Conservation (phyloP, 2,113 vertebrate genomes). For the Spizaetus ornatus region DNA sequence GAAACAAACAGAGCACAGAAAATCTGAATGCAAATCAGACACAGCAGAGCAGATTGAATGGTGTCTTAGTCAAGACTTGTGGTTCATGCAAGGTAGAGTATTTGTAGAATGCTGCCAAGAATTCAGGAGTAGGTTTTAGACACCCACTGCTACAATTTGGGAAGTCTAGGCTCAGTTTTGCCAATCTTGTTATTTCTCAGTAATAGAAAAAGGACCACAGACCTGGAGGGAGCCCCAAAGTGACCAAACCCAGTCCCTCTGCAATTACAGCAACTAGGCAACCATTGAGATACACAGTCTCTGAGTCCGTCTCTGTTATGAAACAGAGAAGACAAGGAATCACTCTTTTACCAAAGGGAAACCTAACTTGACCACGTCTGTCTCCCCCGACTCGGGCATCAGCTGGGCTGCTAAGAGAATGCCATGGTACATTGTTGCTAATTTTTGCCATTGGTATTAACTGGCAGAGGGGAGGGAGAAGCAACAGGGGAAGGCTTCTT, state of each 20-base stretch:
- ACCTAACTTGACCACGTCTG: neutral
- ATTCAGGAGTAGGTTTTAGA: neutral
- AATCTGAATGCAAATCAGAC: neutral
- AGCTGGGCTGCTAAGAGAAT: neutral
- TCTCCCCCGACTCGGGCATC: neutral
- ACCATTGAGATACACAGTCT: neutral
- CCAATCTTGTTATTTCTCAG: neutral
- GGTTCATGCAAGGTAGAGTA: neutral
- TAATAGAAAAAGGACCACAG: neutral
- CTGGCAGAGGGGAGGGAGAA: neutral
- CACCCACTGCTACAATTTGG: neutral
- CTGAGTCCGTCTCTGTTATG: neutral
- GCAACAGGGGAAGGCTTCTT: neutral
- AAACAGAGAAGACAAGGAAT: neutral
- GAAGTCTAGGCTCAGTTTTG: neutral
- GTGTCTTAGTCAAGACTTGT: neutral
- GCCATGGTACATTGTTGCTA: neutral
- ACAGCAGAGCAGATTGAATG: neutral
- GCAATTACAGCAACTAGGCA: neutral
- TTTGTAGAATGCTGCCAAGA: neutral
- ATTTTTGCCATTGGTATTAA: neutral
- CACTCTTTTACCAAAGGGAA: neutral
- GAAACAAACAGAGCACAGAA: neutral
- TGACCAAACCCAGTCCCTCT: neutral
- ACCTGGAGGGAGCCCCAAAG: neutral